phyloP scores from a whole-genome alignment of 2,888 invertebrate genomes.

The Drosophila nigricruria region DNA sequence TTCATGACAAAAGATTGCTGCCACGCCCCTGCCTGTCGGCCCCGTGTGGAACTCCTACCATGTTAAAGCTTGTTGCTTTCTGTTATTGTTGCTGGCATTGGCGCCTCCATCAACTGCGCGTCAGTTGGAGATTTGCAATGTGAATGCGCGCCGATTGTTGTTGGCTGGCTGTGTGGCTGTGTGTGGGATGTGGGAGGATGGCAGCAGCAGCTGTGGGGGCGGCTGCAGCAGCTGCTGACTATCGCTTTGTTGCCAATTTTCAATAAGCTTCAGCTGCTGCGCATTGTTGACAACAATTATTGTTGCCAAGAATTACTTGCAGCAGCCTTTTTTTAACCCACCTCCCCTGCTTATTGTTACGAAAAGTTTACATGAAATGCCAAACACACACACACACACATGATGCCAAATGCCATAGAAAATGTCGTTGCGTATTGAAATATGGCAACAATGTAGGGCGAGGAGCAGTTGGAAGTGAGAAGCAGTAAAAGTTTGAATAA shows the following conservation, averaged over 20 bases:
- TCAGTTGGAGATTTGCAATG: slow-evolving; percentile 49
- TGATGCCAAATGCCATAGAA: slow-evolving; percentile 47
- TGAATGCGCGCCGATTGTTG: slow-evolving; percentile 32
- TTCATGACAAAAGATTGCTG: slow-evolving; percentile 59
- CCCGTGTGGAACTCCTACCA: slow-evolving; percentile 9
- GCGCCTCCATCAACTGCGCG: slow-evolving; percentile 57
- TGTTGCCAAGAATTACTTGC: slow-evolving; percentile 51
- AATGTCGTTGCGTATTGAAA: slow-evolving; percentile 31
- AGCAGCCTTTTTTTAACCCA: slow-evolving; percentile 12
- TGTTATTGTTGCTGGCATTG: slow-evolving; percentile 51
- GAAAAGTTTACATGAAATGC: slow-evolving; percentile 57
- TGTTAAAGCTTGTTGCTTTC: slow-evolving; percentile 35
- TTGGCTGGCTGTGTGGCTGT: background rate
- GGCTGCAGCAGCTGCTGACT: slow-evolving; percentile 21
- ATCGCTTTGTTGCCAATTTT: slow-evolving; percentile 63
- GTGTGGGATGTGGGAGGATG: background rate
- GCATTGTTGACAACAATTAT: slow-evolving; percentile 49
- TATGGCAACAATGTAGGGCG: slow-evolving; percentile 33
- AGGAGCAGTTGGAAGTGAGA: background rate
- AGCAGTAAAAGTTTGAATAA: background rate
- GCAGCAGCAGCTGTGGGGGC: slow-evolving; percentile 12
- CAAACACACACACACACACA: slow-evolving; percentile 25
- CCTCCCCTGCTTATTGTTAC: slow-evolving; percentile 22
- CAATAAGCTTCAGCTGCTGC: slow-evolving; percentile 55
- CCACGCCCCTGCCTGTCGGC: background rate